Evolutionary conservation across 2,113 vertebrate species (phyloP), one percentile per base, ranked within the genome.

Genomic region (Carettochelys insculpta): DNA sequence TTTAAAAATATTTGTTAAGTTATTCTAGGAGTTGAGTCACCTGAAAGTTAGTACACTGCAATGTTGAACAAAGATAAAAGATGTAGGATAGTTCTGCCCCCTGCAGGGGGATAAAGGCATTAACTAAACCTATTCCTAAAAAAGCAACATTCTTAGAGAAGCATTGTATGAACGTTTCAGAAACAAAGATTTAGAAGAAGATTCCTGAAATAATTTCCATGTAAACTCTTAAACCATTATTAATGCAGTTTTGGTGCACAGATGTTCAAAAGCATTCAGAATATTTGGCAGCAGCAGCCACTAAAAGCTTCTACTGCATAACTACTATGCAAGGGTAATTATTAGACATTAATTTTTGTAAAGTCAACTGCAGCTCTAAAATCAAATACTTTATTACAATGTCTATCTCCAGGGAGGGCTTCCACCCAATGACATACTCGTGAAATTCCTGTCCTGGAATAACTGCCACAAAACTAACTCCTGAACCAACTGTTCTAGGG

Each of bases 91-190:
- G 92, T 77, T 94, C 91, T 97, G 97, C 97, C 97, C 97, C 94
- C 97, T 97, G 96, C 94, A 96, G 97, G 97, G 92, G 24, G 45
- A 83, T 75, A 65, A 91, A 80, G 97, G 96, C 96, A 97, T 75
- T 97, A 90, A 95, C 13, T 47, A 83, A 91, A 91, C 76, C 56
- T 56, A 80, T 43, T 17, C 80, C n/a, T n/a, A 92, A 90, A 96
- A 7, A 51, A 25, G 34, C 22, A 10, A 34, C 51, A 50, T 38
- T 17, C 77, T 78, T 45, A 78, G 6, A 22, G 50, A 75, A 27
- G 24, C 38, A 75, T 75, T 75, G 83, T 87, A 86, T 47, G 5
- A 0, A 8, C 19, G 56, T 52, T 92, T 92, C 84, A 83, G 93
- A 94, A 75, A 95, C 71, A 89, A 77, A 75, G 87, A 77, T 82